A percentile compares a stretch with the other conserved stretches of the same genome.
Evolutionary conservation across 2,888 invertebrate species (phyloP).

Genomic region (Stenchaetothrips biformis): DNA sequence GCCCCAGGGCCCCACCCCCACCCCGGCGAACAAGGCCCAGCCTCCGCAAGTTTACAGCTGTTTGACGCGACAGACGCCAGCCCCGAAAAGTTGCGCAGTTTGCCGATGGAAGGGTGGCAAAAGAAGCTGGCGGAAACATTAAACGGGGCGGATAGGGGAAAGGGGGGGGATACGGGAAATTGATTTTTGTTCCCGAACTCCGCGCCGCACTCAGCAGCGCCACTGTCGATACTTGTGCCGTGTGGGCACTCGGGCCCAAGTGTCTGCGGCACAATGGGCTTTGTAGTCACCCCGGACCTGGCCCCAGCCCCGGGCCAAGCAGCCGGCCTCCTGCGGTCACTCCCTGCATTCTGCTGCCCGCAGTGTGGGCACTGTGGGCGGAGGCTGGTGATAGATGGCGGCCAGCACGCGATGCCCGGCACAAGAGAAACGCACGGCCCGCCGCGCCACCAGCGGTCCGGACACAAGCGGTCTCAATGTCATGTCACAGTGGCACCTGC

Average conservation of each 20-base stretch:
- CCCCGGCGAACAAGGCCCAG: not conserved
- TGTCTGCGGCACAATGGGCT: too few species aligned
- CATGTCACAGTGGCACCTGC: too few species aligned
- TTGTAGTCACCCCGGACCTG: too few species aligned
- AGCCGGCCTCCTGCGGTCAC: too few species aligned
- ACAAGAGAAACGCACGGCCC: too few species aligned
- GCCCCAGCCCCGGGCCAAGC: too few species aligned
- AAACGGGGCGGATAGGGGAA: not conserved
- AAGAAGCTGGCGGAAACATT: not conserved
- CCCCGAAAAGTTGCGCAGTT: not conserved
- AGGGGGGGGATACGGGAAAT: not conserved
- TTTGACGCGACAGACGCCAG: not conserved
- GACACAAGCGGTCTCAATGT: too few species aligned
- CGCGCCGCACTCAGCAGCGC: not conserved
- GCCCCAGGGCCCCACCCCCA: not conserved
- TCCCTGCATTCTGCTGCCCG: too few species aligned
- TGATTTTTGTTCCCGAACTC: not conserved
- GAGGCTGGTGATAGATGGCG: too few species aligned
- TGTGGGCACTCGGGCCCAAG: not conserved
- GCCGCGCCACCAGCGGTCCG: too few species aligned
- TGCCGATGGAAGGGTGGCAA: not conserved
- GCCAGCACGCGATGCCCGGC: too few species aligned
- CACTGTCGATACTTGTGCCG: not conserved
- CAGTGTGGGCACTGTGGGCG: too few species aligned
- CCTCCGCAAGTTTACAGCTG: not conserved